Evolutionary conservation across 2,888 invertebrate species (phyloP), one percentile per base, ranked within the genome.

Genomic region (Coleophora deauratella): DNA sequence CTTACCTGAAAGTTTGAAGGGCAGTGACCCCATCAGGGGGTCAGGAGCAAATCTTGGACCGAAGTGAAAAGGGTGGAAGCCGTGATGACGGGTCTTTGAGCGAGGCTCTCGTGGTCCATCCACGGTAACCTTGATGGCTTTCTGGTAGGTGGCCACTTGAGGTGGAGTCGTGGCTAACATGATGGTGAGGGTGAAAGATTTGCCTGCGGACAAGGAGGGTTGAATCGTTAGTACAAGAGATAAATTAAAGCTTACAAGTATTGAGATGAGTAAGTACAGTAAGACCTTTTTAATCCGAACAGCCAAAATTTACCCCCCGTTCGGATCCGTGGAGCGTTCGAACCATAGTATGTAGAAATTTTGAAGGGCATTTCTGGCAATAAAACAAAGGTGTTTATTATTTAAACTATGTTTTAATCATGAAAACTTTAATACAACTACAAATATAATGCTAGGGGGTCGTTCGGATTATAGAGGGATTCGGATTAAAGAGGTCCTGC

Each of bases 101-200:
- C 98, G 86, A 9, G 99, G 98, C 81, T 99, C 99, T 52, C 99
- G 87, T 0, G 99, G 99, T 41, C 99, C 99, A 71, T 99, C 99
- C 47, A 99, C 99, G 1, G 99, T 99, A 62, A 99, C 98, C 87
- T 99, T 99, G 80, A 99, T 99, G 46, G 98, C 98, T 78, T 98
- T 98, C 68, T 91, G 93, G 76, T 98, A 98, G n/a, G 98, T 96
- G 45, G 96, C 95, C 51, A 99, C 92, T 88, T 98, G 98, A 30
- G 97, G 95, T 8, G 99, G 99, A 38, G 92, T 91, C 44, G 97
- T 95, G 53, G 95, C 94, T 66, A 99, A 91, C 68, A 96, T 95
- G 84, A 99, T 99, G 57, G 97, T 97, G 69, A 99, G 82, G 33
- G 95, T 95, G 85, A 99, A 99, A 64, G 97, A 98, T 84, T 99